Base-by-base conservation (phyloP, 2,888 invertebrate genomes). In the Operophtera brumata region DNA sequence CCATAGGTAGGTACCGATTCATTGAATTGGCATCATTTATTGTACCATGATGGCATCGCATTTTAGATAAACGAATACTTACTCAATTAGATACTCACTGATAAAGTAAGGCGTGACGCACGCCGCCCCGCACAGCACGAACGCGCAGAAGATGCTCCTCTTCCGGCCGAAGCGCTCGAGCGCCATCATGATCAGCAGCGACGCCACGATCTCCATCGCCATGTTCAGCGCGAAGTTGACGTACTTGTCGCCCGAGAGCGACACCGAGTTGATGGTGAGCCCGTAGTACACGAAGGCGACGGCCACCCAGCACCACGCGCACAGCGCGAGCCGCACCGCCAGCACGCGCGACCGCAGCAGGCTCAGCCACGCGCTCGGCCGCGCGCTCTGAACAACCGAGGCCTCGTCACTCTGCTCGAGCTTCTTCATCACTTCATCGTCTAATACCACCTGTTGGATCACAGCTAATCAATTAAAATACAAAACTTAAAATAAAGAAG, bases 241-340 rank as follows among this genome's bases (percentile, higher is more conserved):
- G 78, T 95, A 94, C 75, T 93, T 93, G 76, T 95, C 92, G 6
- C 95, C 95, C 9, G 92, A 91, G 39, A 96, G 83, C 3, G 93
- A 83, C 6, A 95, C 94, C 0, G 95, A 93, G 84, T 94, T 95
- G 65, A 96, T 87, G 13, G 94, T 94, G 36, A 96, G 85, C 0
- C 96, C 96, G 75, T 95, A 96, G 83, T 95, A 96, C 6, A 96
- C 93, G 70, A 96, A 93, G 0, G 94, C 92, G 63, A 93, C 93
- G 1, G 94, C 93, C 8, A 93, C 90, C 95, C 95, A 95, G 78
- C 94, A 94, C 78, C 84, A 84, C 53, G 75, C 66, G 69, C 83
- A 82, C 13, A 77, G 64, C 8, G 66, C 70, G 62, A 87, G 75
- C 39, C 87, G 77, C 10, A 61, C 20, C 72, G 82, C 34, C 57